These are phyloP conservation scores for Melanotaenia parkinsoni DNA, from an alignment of 2,797 vertebrate species.

Conservation along the genomic window DNA sequence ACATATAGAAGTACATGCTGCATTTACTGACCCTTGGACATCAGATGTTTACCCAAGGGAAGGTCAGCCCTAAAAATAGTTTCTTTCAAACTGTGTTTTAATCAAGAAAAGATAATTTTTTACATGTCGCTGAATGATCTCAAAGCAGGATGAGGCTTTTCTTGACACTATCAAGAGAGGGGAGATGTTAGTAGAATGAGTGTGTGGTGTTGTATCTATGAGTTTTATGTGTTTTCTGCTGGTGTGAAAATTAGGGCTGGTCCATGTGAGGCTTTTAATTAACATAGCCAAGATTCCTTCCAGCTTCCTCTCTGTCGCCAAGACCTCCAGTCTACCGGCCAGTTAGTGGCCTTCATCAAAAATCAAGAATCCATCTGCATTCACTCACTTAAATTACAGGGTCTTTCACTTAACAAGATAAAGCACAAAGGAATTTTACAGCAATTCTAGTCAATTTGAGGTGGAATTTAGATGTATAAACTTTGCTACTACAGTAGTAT, in stretches of 20 bases:
- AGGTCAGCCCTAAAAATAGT: too few species aligned
- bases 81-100: neutral
- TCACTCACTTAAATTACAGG: conserved; percentile 23
- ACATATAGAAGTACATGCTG: too few species aligned
- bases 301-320: conserved; percentile 53
- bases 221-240: conserved; percentile 63
- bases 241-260: conserved; percentile 65
- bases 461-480: neutral
- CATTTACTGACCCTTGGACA: too few species aligned
- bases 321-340: conserved; percentile 27
- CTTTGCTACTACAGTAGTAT: neutral
- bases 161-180: conserved; percentile 13
- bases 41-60: too few species aligned
- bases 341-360: conserved; percentile 35
- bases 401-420: conserved; percentile 26
- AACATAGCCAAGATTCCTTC: conserved; percentile 63
- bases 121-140: neutral
- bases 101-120: neutral
- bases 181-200: conserved; percentile 25
- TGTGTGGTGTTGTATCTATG: conserved; percentile 24
- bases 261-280: conserved; percentile 68
- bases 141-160: conserved; percentile 16
- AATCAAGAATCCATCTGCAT: conserved; percentile 24
- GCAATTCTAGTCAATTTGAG: conserved; percentile 10
- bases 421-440: conserved; percentile 6